Base-by-base conservation (phyloP, 2,113 vertebrate genomes). In the Raja brachyura region DNA sequence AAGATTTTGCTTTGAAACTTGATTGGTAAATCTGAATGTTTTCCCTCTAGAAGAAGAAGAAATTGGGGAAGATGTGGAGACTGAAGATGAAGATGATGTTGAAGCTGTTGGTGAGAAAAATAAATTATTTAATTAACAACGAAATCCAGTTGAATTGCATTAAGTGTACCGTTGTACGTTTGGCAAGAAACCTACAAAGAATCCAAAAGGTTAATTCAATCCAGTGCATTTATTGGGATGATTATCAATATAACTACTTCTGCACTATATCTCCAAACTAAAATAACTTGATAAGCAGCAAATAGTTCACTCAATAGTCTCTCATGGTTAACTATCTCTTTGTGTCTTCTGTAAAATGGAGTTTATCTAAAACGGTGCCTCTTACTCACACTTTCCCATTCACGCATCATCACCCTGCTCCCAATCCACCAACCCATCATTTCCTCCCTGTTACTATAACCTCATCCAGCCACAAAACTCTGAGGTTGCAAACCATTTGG, bases 1-100 rank as follows among this genome's bases (percentile, higher is more conserved):
- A 54, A 54, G 39, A 70, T 22, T 54, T 0, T 8, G 48, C 20
- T 48, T 4, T 20, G 66, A 54, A 92, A 92, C 20, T 22, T 48
- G 90, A 92, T 14, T 92, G 33, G 73, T 4, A 25, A 39, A 54
- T 92, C 20, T 73, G 4, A 18, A 73, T 73, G 39, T 92, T 73
- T 54, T 48, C 16, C 33, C 39, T 92, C 68, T 39, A 92, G 90
- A 73, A 61, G 66, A 70, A 96, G 96, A 95, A 0, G 96, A 97
- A 88, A 96, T 96, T 18, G 96, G 96, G 0, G 96, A 97, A 79
- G 97, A 96, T 8, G 95, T 95, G 0, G 94, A 94, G 3, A 96
- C 96, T 48, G 96, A 96, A 33, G 95, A 95, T 56, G 94, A 94
- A 8, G 93, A 93, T 61, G 96, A 95, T 77, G 95, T 31, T 8